These are phyloP conservation scores for Mimachlamys varia DNA, from an alignment of 2,888 invertebrate genomes.

Conservation along the genomic window DNA sequence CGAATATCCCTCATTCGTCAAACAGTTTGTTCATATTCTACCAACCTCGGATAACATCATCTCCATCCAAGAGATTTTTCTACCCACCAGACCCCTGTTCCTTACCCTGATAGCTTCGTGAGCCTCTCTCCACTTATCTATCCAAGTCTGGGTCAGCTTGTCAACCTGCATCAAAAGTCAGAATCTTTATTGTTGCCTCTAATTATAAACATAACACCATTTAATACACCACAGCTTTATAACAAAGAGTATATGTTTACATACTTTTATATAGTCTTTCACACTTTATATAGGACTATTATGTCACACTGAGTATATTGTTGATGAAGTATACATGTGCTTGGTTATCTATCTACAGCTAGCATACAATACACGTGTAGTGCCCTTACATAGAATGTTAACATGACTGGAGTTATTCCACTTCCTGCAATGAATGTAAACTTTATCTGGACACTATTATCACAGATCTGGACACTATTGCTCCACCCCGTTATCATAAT, in stretches of 20 bases:
- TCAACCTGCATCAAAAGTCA: constrained; percentile 62
- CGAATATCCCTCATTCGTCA: no score
- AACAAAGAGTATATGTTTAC: not conserved
- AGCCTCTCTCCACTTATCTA: constrained; percentile 92
- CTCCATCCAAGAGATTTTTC: no score
- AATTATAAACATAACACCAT: not conserved
- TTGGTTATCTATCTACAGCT: not conserved
- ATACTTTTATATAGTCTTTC: not conserved
- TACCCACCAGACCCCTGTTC: not conserved
- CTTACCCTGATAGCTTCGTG: constrained; percentile 85
- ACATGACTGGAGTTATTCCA: not conserved
- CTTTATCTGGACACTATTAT: no score
- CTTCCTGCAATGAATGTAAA: not conserved
- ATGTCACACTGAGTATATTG: constrained; percentile 23
- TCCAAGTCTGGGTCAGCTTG: constrained; percentile 93
- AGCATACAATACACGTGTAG: not conserved
- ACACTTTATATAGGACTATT: no score
- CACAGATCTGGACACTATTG: no score
- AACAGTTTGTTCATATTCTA: no score
- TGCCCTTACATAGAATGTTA: not conserved
- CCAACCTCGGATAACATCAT: no score
- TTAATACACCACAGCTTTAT: not conserved
- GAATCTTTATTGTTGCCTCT: not conserved
- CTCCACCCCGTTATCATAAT: no score
- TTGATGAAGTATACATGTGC: not conserved